Percentiles rank a stretch among this genome's conserved stretches.
Conservation (phyloP, 2,113 vertebrate genomes). For the Mola mola region DNA sequence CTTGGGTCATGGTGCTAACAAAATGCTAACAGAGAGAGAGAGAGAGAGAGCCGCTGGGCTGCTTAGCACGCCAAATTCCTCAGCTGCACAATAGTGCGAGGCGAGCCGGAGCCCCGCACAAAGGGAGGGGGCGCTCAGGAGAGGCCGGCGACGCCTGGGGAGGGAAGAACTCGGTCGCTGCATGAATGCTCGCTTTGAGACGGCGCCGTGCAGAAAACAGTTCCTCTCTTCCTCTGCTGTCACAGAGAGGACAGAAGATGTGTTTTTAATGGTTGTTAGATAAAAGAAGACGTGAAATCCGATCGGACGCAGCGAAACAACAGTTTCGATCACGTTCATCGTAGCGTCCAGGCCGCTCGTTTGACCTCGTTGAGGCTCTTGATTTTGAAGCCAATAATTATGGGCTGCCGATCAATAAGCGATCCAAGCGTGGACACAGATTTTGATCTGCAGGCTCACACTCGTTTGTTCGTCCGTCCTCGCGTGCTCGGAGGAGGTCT, state of each 20-base stretch:
- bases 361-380: constrained; percentile 32
- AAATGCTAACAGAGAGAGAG: constrained; percentile 40
- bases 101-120: constrained; percentile 62
- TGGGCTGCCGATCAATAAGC: constrained; percentile 37
- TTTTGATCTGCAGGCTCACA: not conserved
- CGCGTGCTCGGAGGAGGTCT: no score
- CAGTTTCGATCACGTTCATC: no score
- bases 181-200: constrained; percentile 75
- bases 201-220: no score
- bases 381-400: constrained; percentile 6
- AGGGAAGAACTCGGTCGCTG: constrained; percentile 67
- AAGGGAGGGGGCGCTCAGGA: constrained; percentile 74
- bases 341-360: not conserved
- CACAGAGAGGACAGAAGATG: constrained; percentile 50
- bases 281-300: no score
- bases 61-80: constrained; percentile 78
- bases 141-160: constrained; percentile 67
- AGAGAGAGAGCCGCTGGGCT: constrained; percentile 44
- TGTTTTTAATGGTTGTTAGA: no score
- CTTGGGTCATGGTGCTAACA: constrained; percentile 52
- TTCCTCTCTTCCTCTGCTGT: no score
- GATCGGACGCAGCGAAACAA: not conserved
- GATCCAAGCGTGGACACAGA: constrained; percentile 5
- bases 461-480: no score
- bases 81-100: constrained; percentile 75